Percentiles rank a stretch among this genome's conserved stretches.
Conservation (phyloP, 2,113 vertebrate species). For the Anas platyrhynchos region DNA sequence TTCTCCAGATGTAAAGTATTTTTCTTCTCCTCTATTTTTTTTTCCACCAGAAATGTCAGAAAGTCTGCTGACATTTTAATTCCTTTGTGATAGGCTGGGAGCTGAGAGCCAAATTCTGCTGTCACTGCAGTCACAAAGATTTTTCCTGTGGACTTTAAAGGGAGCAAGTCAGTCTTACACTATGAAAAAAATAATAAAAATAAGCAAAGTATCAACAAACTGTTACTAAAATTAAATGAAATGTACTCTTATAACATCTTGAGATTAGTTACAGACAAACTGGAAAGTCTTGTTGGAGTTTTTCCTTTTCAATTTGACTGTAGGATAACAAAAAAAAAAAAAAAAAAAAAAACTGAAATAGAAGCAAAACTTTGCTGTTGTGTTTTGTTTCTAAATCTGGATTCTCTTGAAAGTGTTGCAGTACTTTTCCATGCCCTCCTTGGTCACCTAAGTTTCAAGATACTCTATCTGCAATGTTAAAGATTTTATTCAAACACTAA, state of each 20-base stretch:
- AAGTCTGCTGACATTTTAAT: constrained; percentile 81
- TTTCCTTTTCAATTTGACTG: neutral
- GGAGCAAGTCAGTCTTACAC: neutral
- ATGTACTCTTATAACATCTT: neutral
- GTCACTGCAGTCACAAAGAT: neutral
- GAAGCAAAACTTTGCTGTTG: neutral
- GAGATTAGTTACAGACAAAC: neutral
- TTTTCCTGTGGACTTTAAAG: constrained; percentile 11
- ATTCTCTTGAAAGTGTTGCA: neutral
- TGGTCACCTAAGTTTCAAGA: neutral
- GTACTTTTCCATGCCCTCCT: neutral
- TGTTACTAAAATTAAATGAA: neutral
- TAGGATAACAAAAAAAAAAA: neutral
- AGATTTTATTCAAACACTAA: constrained; percentile 2
- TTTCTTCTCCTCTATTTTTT: constrained; percentile 74
- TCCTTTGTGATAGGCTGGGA: constrained; percentile 69
- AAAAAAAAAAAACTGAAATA: neutral
- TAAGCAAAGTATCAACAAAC: neutral
- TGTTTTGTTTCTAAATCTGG: neutral
- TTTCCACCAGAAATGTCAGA: constrained; percentile 77
- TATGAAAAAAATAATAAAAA: neutral
- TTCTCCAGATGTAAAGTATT: constrained; percentile 87
- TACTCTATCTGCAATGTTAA: neutral
- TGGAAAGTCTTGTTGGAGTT: neutral
- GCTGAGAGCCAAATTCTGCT: constrained; percentile 25